A percentile compares a stretch with the other conserved stretches of the same genome.
Evolutionary conservation across 2,797 vertebrate genomes (phyloP).

Genomic region (Phoebastria nigripes): DNA sequence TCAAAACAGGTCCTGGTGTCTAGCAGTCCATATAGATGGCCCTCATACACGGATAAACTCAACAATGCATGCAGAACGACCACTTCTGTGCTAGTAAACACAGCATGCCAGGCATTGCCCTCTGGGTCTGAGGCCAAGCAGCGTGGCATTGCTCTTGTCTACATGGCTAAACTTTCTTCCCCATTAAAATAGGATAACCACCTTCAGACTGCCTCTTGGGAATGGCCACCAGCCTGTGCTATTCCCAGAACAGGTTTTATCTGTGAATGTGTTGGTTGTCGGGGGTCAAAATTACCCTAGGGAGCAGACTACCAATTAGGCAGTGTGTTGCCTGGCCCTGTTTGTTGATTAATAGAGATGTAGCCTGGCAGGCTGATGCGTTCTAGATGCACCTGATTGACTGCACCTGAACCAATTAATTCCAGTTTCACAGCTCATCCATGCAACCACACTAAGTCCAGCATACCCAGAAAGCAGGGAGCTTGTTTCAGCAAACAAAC

Average conservation of each 20-base stretch:
- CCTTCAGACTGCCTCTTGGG: neutral
- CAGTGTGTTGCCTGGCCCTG: neutral
- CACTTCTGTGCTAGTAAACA: neutral
- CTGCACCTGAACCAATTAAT: neutral
- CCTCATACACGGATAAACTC: fast-evolving
- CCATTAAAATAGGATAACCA: neutral
- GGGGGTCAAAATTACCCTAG: neutral
- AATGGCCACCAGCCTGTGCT: neutral
- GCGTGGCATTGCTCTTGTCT: neutral
- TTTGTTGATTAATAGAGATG: neutral
- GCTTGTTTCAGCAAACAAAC: neutral
- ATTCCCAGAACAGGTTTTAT: neutral
- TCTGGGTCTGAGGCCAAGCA: neutral
- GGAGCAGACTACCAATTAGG: neutral
- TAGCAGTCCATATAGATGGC: neutral
- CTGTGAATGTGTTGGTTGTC: neutral
- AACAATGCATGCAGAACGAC: neutral
- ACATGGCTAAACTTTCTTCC: neutral
- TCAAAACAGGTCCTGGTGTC: neutral
- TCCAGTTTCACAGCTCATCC: neutral
- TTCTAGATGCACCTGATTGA: neutral
- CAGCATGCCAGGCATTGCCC: neutral
- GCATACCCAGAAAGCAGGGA: neutral
- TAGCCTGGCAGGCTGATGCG: neutral
- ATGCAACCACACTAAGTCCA: neutral